A percentile compares a stretch with the other conserved stretches of the same genome.
phyloP scores from a whole-genome alignment of 2,113 vertebrate genomes.

The Neomonachus schauinslandi region DNA sequence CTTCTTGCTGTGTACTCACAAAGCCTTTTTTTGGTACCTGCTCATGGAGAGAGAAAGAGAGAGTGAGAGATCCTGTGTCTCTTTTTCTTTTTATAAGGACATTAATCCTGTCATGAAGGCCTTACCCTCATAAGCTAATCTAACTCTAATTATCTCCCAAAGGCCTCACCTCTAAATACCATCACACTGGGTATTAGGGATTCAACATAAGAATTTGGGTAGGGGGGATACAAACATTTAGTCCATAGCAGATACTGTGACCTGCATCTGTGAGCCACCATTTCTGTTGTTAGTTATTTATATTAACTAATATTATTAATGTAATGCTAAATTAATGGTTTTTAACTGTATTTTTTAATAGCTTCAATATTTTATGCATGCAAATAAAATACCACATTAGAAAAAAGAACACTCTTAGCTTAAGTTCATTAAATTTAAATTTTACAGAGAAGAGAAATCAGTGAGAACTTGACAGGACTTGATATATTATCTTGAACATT shows the following conservation, averaged over 20 bases:
- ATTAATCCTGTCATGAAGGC: neutral
- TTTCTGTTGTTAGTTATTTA: neutral
- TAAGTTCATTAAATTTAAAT: neutral
- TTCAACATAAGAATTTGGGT: neutral
- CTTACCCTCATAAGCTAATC: neutral
- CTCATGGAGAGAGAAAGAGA: too few relatives aligned
- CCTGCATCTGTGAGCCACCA: neutral
- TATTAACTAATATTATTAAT: neutral
- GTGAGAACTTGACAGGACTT: neutral
- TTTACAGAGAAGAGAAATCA: neutral
- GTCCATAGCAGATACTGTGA: neutral
- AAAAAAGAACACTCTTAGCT: neutral
- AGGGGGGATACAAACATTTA: neutral
- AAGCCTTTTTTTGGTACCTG: neutral
- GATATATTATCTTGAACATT: neutral
- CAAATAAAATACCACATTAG: neutral
- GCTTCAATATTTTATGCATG: neutral
- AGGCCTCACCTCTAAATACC: neutral
- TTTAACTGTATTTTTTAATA: neutral
- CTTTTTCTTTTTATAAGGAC: neutral
- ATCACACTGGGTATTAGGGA: neutral
- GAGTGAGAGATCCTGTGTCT: neutral
- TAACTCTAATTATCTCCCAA: neutral
- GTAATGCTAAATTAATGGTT: neutral
- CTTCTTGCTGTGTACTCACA: neutral